A percentile compares a stretch with the other conserved stretches of the same genome.
phyloP scores from a whole-genome alignment of 2,797 vertebrate genomes.

The Rhyacichthys aspro region DNA sequence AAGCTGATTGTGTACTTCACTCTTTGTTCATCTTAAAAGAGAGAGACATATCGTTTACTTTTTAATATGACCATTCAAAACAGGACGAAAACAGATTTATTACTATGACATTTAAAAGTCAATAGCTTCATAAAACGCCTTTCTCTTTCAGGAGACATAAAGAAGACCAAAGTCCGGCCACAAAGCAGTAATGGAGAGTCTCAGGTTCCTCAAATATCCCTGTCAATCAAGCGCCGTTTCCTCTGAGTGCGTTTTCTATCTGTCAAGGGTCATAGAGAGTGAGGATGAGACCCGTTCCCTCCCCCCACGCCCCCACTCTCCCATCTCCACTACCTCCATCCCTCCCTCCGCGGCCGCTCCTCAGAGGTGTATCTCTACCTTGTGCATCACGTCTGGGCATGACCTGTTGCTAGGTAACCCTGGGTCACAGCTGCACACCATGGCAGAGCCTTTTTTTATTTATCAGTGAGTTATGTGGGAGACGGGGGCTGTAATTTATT shows the following conservation, averaged over 20 bases:
- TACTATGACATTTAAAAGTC: slow-evolving; percentile 15
- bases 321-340: slow-evolving; percentile 50
- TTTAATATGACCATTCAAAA: background rate
- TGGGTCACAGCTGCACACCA: slow-evolving; percentile 87
- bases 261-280: slow-evolving; percentile 83
- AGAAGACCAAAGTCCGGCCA: slow-evolving; percentile 35
- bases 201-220: slow-evolving; percentile 72
- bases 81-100: background rate
- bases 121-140: slow-evolving; percentile 24
- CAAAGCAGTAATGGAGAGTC: slow-evolving; percentile 53
- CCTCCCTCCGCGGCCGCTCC: slow-evolving; percentile 62
- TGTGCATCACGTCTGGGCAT: slow-evolving; percentile 81
- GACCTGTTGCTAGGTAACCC: slow-evolving; percentile 90
- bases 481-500: slow-evolving; percentile 87
- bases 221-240: slow-evolving; percentile 80
- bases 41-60: slow-evolving; percentile 36
- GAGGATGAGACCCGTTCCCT: slow-evolving; percentile 73
- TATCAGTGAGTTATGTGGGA: slow-evolving; percentile 86
- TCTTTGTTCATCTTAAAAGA: slow-evolving; percentile 19
- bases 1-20: slow-evolving; percentile 55
- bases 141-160: slow-evolving; percentile 3
- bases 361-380: slow-evolving; percentile 78
- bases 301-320: slow-evolving; percentile 29
- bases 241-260: slow-evolving; percentile 84
- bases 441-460: slow-evolving; percentile 83